A percentile compares a stretch with the other conserved stretches of the same genome.
Conservation (phyloP, 2,113 vertebrate species). For the Glaucidium brasilianum region DNA sequence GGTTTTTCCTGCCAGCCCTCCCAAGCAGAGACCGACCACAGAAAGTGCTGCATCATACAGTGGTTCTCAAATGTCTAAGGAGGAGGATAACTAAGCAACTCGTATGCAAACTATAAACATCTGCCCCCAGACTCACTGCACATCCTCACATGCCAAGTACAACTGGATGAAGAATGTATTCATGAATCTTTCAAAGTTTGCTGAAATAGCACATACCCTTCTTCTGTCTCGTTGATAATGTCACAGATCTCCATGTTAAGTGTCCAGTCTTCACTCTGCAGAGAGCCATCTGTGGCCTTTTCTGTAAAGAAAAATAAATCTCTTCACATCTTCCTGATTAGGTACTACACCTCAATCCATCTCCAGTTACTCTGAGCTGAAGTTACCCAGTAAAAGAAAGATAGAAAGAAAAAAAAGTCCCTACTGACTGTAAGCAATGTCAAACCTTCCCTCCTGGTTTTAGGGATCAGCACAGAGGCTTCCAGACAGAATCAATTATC, state of each 20-base stretch:
- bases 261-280: slow-evolving; percentile 96
- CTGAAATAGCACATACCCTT: slow-evolving; percentile 82
- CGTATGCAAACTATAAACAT: background rate
- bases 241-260: slow-evolving; percentile 99
- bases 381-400: background rate
- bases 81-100: background rate
- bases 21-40: background rate
- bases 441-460: background rate
- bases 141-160: background rate
- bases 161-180: background rate
- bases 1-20: background rate
- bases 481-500: slow-evolving; percentile 30
- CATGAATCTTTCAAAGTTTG: background rate
- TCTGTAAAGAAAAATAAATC: slow-evolving; percentile 76
- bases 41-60: background rate
- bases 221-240: slow-evolving; percentile 98
- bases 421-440: background rate
- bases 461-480: slow-evolving; percentile 6
- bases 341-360: background rate
- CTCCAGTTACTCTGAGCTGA: background rate
- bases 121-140: background rate
- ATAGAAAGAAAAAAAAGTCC: background rate
- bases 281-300: slow-evolving; percentile 96
- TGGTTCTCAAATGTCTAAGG: background rate
- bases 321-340: slow-evolving; percentile 28